phyloP scores from a whole-genome alignment of 2,113 vertebrate genomes.

The Oxyruncus cristatus region DNA sequence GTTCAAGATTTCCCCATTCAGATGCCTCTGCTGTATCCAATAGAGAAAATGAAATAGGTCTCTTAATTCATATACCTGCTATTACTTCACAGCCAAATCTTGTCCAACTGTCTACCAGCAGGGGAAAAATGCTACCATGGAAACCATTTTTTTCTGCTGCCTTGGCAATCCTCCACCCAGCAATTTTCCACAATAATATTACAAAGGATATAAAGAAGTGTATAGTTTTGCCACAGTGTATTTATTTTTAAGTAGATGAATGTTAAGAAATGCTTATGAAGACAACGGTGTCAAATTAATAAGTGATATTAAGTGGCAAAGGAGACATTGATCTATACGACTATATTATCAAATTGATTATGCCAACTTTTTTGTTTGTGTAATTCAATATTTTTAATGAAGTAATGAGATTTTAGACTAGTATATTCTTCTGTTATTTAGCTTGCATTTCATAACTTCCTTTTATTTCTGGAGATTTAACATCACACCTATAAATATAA shows the following conservation, averaged over 20 bases:
- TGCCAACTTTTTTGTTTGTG: background rate
- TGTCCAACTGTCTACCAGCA: background rate
- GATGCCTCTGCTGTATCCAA: background rate
- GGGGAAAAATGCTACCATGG: background rate
- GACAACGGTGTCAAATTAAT: background rate
- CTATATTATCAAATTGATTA: background rate
- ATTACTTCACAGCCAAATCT: background rate
- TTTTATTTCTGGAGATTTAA: background rate
- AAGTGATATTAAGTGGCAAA: background rate
- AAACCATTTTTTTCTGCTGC: background rate
- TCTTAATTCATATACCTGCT: background rate
- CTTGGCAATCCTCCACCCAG: background rate
- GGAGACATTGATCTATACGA: background rate
- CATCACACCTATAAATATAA: background rate
- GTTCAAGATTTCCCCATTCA: background rate
- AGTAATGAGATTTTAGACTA: background rate
- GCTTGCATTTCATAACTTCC: background rate
- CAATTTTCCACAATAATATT: background rate
- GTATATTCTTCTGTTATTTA: background rate
- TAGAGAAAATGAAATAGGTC: background rate
- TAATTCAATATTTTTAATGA: background rate
- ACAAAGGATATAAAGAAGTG: background rate
- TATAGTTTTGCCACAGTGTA: background rate
- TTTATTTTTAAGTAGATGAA: background rate
- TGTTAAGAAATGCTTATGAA: background rate